Conservation (phyloP, 2,113 vertebrate species). For the Pogona vitticeps region DNA sequence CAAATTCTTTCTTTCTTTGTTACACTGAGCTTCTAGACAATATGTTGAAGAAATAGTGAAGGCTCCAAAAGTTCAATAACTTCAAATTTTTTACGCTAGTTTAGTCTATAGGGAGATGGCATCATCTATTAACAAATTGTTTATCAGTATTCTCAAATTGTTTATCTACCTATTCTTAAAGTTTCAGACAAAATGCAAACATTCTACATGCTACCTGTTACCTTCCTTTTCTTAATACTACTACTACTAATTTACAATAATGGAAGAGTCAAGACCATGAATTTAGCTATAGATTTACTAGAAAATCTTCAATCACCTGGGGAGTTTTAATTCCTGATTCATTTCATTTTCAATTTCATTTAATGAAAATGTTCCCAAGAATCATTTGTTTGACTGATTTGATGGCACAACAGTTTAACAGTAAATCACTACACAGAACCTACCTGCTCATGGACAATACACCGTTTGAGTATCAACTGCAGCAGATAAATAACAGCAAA, state of each 20-base stretch:
- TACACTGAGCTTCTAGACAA: not conserved
- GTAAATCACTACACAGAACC: not conserved
- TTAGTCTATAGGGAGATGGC: not conserved
- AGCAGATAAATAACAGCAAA: not conserved
- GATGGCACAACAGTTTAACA: not conserved
- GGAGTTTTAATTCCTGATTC: not conserved
- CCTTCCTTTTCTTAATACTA: not conserved
- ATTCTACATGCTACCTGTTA: not conserved
- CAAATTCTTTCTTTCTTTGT: slow-evolving; percentile 19
- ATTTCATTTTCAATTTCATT: not conserved
- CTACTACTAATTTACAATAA: not conserved
- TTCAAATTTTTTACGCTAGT: not conserved
- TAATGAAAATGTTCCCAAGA: not conserved
- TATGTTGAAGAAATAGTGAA: not conserved
- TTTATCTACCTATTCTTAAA: not conserved
- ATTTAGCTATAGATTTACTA: not conserved
- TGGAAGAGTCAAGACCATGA: not conserved
- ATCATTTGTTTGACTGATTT: not conserved
- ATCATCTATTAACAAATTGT: not conserved
- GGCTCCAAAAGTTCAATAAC: not conserved
- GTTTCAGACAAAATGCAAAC: not conserved
- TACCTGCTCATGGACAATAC: not conserved
- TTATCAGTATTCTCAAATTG: not conserved
- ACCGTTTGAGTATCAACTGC: no score
- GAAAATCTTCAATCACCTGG: not conserved